Evolutionary conservation across 2,113 vertebrate genomes (phyloP), one percentile per base, ranked within the genome.

Genomic region (Bombycilla garrulus): DNA sequence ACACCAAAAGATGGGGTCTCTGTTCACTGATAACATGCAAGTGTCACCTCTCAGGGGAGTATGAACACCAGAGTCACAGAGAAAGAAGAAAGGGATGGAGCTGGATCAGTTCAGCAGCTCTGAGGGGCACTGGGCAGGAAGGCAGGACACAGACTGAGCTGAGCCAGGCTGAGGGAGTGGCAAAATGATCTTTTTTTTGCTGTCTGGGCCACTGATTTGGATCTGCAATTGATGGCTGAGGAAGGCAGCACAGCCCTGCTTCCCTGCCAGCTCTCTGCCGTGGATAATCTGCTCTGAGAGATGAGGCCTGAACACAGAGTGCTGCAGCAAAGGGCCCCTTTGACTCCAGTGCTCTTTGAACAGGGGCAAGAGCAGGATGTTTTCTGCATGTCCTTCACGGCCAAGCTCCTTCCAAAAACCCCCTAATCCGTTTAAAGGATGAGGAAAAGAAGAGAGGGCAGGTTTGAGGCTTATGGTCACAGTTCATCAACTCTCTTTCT

Each of bases 11-110:
- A 38, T 24, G n/a, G 10, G 54, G 25, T 67, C 67, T 93, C 57
- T 93, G 60, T 35, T 83, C 28, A 3, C 73, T 91, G 94, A 74
- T 61, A 80, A 90, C 9, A 2, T 50, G 60, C 81, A 42, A 83
- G n/a, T 40, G 76, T 50, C 72, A 95, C 72, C 89, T 93, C 8
- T 31, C 58, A 50, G 50, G 64, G 47, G 8, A 35, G 45, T 29
- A 54, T 71, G 65, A 58, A 58, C 87, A 57, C 5, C 80, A 76
- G 14, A 8, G 35, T 12, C 84, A 17, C 17, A 58, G 9, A 48
- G 80, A 23, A 17, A 20, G 84, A 42, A 74, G 91, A 42, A 80
- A 64, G 65, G 21, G 76, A 23, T 54, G 21, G 6, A 38, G 47
- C 7, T 25, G 67, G 74, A 70, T 60, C 48, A 23, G 25, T 29